Evolutionary conservation across 1,140 invertebrate genomes (phyloP).

Genomic region (Sarcophaga peregrina): DNA sequence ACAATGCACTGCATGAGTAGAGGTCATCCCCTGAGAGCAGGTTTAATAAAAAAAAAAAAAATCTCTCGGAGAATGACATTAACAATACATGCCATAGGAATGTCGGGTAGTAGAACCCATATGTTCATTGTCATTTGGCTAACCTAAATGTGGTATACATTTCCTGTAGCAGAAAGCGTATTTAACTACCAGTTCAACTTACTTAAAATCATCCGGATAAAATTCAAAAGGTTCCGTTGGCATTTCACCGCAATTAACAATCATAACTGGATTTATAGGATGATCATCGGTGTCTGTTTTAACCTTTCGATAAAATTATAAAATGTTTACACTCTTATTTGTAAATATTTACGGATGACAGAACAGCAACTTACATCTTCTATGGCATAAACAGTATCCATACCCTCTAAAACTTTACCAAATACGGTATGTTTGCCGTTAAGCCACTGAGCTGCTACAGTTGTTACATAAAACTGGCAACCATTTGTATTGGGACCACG

Average conservation of each 20-base stretch:
- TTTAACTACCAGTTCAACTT: slow-evolving; percentile 13
- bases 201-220: slow-evolving; percentile 76
- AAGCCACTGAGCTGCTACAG: slow-evolving; percentile 88
- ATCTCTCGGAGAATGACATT: too few relatives aligned
- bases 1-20: too few relatives aligned
- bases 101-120: too few relatives aligned
- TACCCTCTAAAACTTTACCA: slow-evolving; percentile 88
- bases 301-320: slow-evolving; percentile 66
- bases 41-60: too few relatives aligned
- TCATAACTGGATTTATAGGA: slow-evolving; percentile 75
- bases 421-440: slow-evolving; percentile 94
- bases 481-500: slow-evolving; percentile 85
- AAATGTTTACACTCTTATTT: not conserved
- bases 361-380: slow-evolving; percentile 68
- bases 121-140: too few relatives aligned
- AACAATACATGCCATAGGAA: too few relatives aligned
- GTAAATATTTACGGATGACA: not conserved
- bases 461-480: slow-evolving; percentile 97
- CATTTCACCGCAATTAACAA: slow-evolving; percentile 74
- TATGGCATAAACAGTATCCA: slow-evolving; percentile 85
- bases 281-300: slow-evolving; percentile 80
- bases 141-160: too few relatives aligned
- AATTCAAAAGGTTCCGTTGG: slow-evolving; percentile 73
- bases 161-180: not conserved
- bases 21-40: too few relatives aligned